These are phyloP conservation scores for Adineta ricciae DNA, from an alignment of 2,888 invertebrate genomes.

Conservation along the genomic window DNA sequence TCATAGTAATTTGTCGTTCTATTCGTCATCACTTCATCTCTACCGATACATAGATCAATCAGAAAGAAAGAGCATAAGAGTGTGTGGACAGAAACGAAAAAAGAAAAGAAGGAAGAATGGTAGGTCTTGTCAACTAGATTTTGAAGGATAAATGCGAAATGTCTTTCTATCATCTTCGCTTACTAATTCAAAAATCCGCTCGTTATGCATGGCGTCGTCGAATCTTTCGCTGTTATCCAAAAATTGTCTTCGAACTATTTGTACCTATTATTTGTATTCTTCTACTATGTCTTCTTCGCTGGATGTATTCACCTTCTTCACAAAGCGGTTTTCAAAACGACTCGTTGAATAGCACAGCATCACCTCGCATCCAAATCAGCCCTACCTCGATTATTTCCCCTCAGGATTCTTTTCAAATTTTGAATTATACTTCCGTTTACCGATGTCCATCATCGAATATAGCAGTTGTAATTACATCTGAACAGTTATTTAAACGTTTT, in stretches of 20 bases:
- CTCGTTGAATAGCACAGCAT: not conserved
- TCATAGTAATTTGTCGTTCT: no score
- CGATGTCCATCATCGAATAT: not conserved
- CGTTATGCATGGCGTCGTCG: slow-evolving; percentile 18
- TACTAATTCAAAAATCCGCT: not conserved
- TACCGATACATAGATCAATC: no score
- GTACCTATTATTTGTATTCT: not conserved
- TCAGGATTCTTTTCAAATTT: not conserved
- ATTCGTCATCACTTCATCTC: no score
- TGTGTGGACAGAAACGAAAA: no score
- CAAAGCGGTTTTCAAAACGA: not conserved
- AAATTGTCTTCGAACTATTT: not conserved
- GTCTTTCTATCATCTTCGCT: not conserved
- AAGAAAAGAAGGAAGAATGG: no score
- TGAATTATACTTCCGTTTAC: not conserved
- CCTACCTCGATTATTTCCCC: not conserved
- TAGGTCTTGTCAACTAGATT: no score
- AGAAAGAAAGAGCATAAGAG: no score
- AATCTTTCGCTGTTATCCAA: not conserved
- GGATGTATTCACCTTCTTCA: not conserved
- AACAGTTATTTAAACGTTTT: not conserved
- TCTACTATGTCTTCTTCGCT: not conserved
- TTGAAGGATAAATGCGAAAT: not conserved
- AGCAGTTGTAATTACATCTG: not conserved
- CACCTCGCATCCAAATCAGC: not conserved